Base-by-base conservation (phyloP, 2,888 invertebrate species). In the Drosophila macrothrix region DNA sequence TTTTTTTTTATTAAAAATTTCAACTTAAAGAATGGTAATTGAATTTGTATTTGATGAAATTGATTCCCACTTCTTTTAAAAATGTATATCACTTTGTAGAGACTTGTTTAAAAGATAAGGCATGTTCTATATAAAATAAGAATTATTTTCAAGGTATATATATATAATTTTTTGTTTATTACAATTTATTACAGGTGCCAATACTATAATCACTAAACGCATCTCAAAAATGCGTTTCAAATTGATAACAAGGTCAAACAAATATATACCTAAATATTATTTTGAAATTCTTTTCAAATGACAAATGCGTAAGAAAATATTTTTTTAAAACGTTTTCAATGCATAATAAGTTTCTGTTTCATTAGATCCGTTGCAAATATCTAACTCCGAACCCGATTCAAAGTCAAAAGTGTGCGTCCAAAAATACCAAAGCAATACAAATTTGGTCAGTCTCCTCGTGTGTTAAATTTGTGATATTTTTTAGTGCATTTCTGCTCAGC, bases 401-500 rank as follows among this genome's bases (percentile, higher is more conserved):
- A 46, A 22, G 55, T 55, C 55, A 50, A 12, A 28, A 39, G 14
- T 49, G 3, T 22, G 19, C 16, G 25, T 31, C 22, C 4, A 12
- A 49, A 55, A 41, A 52, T 71, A 63, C 72, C 31, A 52, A 35
- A 41, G 4, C 3, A 22, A 9, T 14, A 54, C 33, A 53, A 28
- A 28, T 29, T 14, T 28, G 53, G 72, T 53, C 43, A 33, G 29
- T 4, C 16, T 25, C 9, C 14, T 25, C 12, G 25, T n/a, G 31
- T 4, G 19, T 25, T 25, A 9, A 46, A 5, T 29, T 16, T 31
- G 2, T 19, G 61, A 50, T 3, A 67, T 72, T 77, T 29, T 77
- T 81, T 73, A 81, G 60, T 6, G 1, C 0, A 39, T 77, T 79
- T 56, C 0, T 25, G 2, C 0, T 10, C 25, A 25, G 16, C 46